Evolutionary conservation across 1,140 invertebrate species (phyloP), one percentile per base, ranked within the genome.

Genomic region (Bacillus rossius): DNA sequence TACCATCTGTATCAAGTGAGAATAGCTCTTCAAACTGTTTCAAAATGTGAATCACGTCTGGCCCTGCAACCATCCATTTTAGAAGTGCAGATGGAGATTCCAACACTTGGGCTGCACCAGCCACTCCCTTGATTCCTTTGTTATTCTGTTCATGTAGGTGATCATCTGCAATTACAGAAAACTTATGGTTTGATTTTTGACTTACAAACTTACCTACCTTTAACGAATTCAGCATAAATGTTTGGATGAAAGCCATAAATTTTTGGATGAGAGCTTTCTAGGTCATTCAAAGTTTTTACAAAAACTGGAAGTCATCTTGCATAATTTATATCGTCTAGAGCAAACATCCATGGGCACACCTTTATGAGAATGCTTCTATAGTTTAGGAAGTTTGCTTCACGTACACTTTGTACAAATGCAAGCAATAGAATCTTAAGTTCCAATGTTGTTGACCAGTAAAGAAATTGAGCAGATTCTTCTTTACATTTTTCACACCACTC

Each of bases 61-160:
- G 29, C 29, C 29, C 29, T 34, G 10, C 29, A 7, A 34, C 29
- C 29, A 34, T 34, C 29, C 29, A 34, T 34, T 34, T 34, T 34
- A 34, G 29, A 34, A 34, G 29, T 34, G 29, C 29, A 34, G 29
- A 34, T 34, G 29, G 29, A 34, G 29, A 34, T 34, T 34, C 29
- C 29, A 34, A 34, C 29, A 34, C 29, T 34, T 34, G 29, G 4
- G 29, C 29, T 34, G 29, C 29, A 34, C 29, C 29, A 34, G 29
- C 29, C 29, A 34, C 29, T 34, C 29, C 29, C 29, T 69, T 69
- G 5, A 69, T 61, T n/a, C 43, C 20, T 47, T 47, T 55, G 43
- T 65, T 65, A 42, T 54, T 56, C 47, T 65, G 68, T 41, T 70
- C 66, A 58, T 67, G 67, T 8, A 60, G 61, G 34, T 69, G 66